Base-by-base conservation (phyloP, 2,888 invertebrate genomes). In the Helobdella robusta region DNA sequence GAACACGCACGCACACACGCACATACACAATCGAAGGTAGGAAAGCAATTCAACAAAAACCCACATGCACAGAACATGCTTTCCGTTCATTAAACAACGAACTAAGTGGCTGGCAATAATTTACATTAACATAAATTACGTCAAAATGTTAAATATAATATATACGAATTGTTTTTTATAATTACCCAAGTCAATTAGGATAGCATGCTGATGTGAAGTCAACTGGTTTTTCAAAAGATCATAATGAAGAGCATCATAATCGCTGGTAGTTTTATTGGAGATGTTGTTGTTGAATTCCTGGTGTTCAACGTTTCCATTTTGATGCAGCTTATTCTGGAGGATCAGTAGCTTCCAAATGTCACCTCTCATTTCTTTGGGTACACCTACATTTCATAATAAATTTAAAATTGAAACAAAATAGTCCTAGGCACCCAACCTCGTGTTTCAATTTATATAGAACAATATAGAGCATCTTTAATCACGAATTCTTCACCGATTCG, bases 161-260 rank as follows among this genome's bases (percentile, higher is more conserved):
- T n/a, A n/a, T n/a, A n/a, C n/a, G n/a, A n/a, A n/a, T n/a, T n/a
- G n/a, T n/a, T n/a, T n/a, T n/a, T n/a, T n/a, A n/a, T n/a, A n/a
- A n/a, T n/a, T n/a, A 84, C 89, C 93, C 69, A 95, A 81, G 79
- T 95, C 95, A 64, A 95, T 94, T 54, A 95, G 85, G 73, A 95
- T 97, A 0, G 93, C 91, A 78, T 95, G 95, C 76, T 95, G 95
- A 74, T 94, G 91, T 30, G 91, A 89, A 0, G 95, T 93, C 18
- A 95, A 84, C 69, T 90, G 89, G 48, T 87, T 87, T 28, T 93
- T 81, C 3, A 94, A 82, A 0, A 87, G 83, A 46, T 86, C 85
- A 77, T 93, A 95, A 0, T 89, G 85, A 28, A 67, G 65, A 28
- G 66, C 34, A n/a, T 40, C 32, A 23, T 54, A 34, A n/a, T 36